Evolutionary conservation across 2,797 vertebrate species (phyloP).

Genomic region (Myoxocephalus aenaeus): DNA sequence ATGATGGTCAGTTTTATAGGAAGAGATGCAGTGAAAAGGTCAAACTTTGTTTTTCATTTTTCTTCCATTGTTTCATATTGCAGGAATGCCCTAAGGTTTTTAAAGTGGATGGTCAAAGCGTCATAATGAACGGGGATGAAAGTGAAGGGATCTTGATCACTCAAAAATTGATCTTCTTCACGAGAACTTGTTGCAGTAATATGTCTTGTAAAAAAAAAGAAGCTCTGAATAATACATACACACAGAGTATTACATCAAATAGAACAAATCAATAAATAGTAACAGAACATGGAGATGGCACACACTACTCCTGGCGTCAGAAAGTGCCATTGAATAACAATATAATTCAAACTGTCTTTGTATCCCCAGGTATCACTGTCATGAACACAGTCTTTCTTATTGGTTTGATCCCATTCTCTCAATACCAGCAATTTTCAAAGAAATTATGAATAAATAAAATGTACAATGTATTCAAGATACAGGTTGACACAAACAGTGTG

Average conservation of each 20-base stretch:
- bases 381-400: not conserved
- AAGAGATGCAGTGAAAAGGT: not conserved
- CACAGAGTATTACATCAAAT: not conserved
- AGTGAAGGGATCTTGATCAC: not conserved
- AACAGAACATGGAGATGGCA: not conserved
- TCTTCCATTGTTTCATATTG: not conserved
- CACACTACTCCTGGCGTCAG: not conserved
- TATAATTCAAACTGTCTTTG: not conserved
- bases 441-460: not conserved
- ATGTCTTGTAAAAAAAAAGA: not conserved
- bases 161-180: not conserved
- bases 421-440: not conserved
- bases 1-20: not conserved
- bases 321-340: slow-evolving; percentile 3
- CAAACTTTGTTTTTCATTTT: not conserved
- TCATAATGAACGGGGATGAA: not conserved
- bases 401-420: not conserved
- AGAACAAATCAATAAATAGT: not conserved
- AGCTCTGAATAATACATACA: not conserved
- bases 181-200: not conserved
- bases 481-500: not conserved
- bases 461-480: not conserved
- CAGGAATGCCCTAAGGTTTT: not conserved
- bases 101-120: not conserved
- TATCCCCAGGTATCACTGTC: not conserved